These are phyloP conservation scores for Larimichthys polyactis DNA, from an alignment of 2,113 vertebrate species.

Conservation along the genomic window DNA sequence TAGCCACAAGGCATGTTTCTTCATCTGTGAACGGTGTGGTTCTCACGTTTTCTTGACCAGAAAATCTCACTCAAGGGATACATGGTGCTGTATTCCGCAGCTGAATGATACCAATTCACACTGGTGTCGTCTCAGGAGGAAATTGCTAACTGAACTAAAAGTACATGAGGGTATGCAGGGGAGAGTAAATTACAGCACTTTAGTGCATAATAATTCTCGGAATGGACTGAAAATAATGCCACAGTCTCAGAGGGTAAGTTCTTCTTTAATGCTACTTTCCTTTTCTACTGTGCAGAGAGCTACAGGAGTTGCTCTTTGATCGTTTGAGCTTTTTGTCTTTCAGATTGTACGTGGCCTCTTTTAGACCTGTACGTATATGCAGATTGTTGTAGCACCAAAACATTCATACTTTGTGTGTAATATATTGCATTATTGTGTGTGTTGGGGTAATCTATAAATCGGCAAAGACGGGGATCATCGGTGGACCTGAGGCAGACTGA, in stretches of 20 bases:
- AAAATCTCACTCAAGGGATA: constrained; percentile 37
- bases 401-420: too few relatives aligned
- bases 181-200: constrained; percentile 60
- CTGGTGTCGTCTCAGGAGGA: constrained; percentile 38
- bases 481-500: too few relatives aligned
- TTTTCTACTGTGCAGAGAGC: constrained; percentile 27
- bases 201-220: constrained; percentile 47
- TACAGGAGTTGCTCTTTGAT: constrained; percentile 12
- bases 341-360: background rate
- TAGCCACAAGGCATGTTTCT: constrained; percentile 1
- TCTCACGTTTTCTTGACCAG: constrained; percentile 39
- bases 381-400: background rate
- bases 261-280: constrained; percentile 31
- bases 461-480: too few relatives aligned
- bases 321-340: background rate
- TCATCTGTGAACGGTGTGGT: constrained; percentile 1
- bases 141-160: constrained; percentile 35
- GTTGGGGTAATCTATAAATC: too few relatives aligned
- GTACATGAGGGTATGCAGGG: constrained; percentile 37
- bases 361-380: background rate
- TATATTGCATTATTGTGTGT: too few relatives aligned
- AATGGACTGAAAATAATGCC: constrained; percentile 45
- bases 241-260: constrained; percentile 41
- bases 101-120: constrained; percentile 15
- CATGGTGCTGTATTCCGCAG: constrained; percentile 10